Conservation (phyloP, 2,888 invertebrate species). For the Incurvaria masculella region DNA sequence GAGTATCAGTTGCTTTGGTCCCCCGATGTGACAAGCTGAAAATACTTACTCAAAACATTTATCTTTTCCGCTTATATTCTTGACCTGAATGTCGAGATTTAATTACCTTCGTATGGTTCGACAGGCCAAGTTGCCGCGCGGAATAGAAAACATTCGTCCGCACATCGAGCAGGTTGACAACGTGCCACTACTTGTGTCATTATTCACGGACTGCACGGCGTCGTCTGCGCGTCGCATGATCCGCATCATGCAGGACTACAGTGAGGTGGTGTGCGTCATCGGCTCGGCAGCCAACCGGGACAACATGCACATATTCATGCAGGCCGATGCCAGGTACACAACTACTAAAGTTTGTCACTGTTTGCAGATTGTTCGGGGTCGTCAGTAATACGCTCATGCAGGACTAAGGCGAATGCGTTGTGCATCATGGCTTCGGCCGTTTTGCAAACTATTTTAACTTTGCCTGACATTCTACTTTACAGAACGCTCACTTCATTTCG, state of each 20-base stretch:
- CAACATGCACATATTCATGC: slow-evolving; percentile 90
- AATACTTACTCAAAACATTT: too few relatives aligned
- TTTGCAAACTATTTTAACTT: too few relatives aligned
- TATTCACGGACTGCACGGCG: slow-evolving; percentile 98
- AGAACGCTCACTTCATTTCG: too few relatives aligned
- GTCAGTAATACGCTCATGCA: too few relatives aligned
- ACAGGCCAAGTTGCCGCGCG: slow-evolving; percentile 90
- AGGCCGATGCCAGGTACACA: slow-evolving; percentile 80
- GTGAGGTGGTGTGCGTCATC: slow-evolving; percentile 92
- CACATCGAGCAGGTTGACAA: slow-evolving; percentile 96
- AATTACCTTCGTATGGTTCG: too few relatives aligned
- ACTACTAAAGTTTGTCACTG: slow-evolving; percentile 5
- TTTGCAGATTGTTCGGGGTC: background rate
- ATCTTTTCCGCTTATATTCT: too few relatives aligned
- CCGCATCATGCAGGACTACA: slow-evolving; percentile 93
- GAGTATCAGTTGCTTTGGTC: too few relatives aligned
- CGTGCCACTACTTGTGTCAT: slow-evolving; percentile 92
- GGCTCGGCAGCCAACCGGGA: slow-evolving; percentile 88
- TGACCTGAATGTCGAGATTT: too few relatives aligned
- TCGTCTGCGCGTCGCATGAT: slow-evolving; percentile 89
- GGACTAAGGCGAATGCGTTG: too few relatives aligned
- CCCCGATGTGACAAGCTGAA: too few relatives aligned
- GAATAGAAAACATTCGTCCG: slow-evolving; percentile 94
- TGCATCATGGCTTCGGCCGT: too few relatives aligned
- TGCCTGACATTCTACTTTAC: too few relatives aligned